Conservation (phyloP, 2,113 vertebrate species). For the Phasianus colchicus region DNA sequence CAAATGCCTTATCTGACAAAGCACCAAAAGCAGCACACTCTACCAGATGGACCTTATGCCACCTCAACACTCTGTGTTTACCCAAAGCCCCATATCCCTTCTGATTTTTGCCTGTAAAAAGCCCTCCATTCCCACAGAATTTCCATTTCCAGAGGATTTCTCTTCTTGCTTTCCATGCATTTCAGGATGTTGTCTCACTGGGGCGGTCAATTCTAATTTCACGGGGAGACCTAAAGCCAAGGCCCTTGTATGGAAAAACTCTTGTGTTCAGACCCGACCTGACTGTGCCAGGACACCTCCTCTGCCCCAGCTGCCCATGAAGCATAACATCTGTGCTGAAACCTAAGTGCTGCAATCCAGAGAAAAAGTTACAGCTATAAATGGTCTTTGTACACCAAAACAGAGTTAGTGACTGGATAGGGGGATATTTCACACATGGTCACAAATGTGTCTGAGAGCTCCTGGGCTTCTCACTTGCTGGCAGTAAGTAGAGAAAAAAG, state of each 20-base stretch:
- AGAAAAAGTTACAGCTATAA: not conserved
- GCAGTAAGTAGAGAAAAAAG: not conserved
- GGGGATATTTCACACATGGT: not conserved
- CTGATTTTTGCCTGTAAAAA: not conserved
- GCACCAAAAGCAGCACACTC: not conserved
- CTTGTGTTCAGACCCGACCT: accelerated
- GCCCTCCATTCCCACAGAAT: not conserved
- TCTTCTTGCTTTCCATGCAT: not conserved
- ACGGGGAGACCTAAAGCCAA: accelerated
- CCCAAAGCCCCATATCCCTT: not conserved
- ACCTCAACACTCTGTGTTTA: not conserved
- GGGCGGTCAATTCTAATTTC: not conserved
- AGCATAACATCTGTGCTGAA: not conserved
- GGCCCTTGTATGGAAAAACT: not conserved
- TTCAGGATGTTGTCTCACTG: not conserved
- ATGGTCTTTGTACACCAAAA: not conserved
- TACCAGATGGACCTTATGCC: not conserved
- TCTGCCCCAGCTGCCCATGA: not conserved
- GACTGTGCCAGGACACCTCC: not conserved
- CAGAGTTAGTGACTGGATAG: not conserved
- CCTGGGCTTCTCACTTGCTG: not conserved
- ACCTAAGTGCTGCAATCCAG: not conserved
- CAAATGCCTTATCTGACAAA: not conserved
- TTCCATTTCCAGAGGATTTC: not conserved
- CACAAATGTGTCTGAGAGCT: not conserved